Conservation (phyloP, 2,113 vertebrate genomes). For the Oreochromis aureus region DNA sequence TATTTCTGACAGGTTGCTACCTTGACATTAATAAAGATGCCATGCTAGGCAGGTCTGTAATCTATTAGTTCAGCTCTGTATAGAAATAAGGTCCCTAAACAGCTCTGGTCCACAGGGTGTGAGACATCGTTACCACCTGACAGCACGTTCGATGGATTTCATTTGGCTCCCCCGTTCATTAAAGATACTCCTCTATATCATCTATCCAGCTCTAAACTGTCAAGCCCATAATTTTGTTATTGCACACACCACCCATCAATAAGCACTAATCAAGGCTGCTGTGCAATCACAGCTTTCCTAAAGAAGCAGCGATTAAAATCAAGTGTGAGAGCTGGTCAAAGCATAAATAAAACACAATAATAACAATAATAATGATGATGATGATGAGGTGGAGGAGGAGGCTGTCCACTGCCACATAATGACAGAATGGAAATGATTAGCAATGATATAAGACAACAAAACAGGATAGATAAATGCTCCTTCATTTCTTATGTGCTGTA, state of each 20-base stretch:
- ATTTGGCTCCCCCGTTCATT: conserved; percentile 19
- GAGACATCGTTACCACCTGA: conserved; percentile 30
- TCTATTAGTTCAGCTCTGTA: not conserved
- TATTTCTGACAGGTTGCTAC: not conserved
- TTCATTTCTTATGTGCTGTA: not conserved
- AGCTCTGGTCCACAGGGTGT: conserved; percentile 1
- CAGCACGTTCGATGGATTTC: conserved; percentile 22
- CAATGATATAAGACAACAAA: conserved; percentile 11
- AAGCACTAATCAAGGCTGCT: conserved; percentile 29
- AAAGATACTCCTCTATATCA: not conserved
- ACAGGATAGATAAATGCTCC: not conserved
- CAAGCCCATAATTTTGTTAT: conserved; percentile 35
- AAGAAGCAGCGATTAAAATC: conserved; percentile 40
- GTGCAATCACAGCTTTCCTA: conserved; percentile 24
- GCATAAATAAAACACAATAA: not conserved
- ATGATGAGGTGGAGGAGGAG: not conserved
- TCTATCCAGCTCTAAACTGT: not conserved
- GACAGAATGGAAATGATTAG: conserved; percentile 33
- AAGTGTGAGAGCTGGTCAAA: conserved; percentile 5
- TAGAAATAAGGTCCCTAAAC: not conserved
- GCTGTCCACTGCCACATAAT: not conserved
- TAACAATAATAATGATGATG: not conserved
- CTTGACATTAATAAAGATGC: conserved; percentile 1
- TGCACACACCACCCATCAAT: conserved; percentile 28
- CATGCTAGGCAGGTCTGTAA: conserved; percentile 3